A percentile compares a stretch with the other conserved stretches of the same genome.
These are phyloP conservation scores for Speoplatyrhinus poulsoni DNA, from an alignment of 2,113 vertebrate genomes.

Conservation along the genomic window DNA sequence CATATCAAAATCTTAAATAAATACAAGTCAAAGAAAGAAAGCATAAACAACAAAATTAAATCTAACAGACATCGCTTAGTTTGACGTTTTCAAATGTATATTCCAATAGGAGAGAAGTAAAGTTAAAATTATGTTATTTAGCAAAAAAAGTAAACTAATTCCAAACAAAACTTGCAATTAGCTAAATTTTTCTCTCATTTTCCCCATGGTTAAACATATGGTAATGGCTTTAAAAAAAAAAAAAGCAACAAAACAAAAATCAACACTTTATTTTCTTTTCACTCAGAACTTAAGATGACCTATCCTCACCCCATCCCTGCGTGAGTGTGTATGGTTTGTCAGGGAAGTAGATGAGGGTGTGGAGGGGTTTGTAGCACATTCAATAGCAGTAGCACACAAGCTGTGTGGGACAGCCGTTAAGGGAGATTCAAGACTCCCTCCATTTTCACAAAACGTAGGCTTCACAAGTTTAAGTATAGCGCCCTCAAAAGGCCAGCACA, in stretches of 20 bases:
- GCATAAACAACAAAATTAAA: constrained; percentile 60
- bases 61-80: constrained; percentile 63
- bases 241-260: constrained; percentile 14
- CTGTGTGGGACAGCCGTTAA: constrained; percentile 43
- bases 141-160: constrained; percentile 56
- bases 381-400: constrained; percentile 66
- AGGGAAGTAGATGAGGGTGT: constrained; percentile 8
- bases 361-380: constrained; percentile 51
- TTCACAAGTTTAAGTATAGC: constrained; percentile 26
- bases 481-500: constrained; percentile 25
- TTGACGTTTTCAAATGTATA: constrained; percentile 53
- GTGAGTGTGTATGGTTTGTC: constrained; percentile 37
- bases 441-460: constrained; percentile 34
- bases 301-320: constrained; percentile 24
- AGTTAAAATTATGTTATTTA: constrained; percentile 43
- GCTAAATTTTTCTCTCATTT: constrained; percentile 65
- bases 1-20: constrained; percentile 62
- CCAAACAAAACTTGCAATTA: constrained; percentile 61
- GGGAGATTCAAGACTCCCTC: constrained; percentile 17
- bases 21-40: constrained; percentile 19
- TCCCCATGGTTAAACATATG: constrained; percentile 70
- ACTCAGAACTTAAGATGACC: constrained; percentile 47
- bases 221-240: constrained; percentile 48
- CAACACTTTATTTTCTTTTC: background rate
- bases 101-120: constrained; percentile 64